Percentiles rank a stretch among this genome's conserved stretches.
These are phyloP conservation scores for Tiliacea aurago DNA, from an alignment of 2,888 invertebrate genomes.

Conservation along the genomic window DNA sequence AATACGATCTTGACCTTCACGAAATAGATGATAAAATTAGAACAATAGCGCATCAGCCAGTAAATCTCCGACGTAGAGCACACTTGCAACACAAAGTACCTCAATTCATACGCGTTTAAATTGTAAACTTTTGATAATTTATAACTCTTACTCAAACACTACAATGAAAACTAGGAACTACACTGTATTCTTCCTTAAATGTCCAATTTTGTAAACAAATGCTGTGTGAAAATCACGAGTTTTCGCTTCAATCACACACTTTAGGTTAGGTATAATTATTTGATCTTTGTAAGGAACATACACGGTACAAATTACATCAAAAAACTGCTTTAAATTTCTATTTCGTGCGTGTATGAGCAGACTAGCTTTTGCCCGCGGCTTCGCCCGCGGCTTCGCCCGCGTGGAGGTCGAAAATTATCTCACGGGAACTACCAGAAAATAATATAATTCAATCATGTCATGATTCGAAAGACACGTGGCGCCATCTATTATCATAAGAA, in stretches of 20 bases:
- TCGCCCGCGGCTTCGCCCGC: no score
- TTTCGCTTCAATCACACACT: not conserved
- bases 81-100: slow-evolving; percentile 9
- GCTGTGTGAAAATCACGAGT: not conserved
- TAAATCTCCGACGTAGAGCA: slow-evolving; percentile 12
- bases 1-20: slow-evolving; percentile 16
- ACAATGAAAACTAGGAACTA: slow-evolving; percentile 26
- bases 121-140: slow-evolving; percentile 50
- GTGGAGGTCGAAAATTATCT: no score
- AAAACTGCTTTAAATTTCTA: not conserved
- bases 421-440: no score
- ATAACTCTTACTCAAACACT: slow-evolving; percentile 25
- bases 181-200: not conserved
- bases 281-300: not conserved
- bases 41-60: slow-evolving; percentile 34
- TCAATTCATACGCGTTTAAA: slow-evolving; percentile 5
- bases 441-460: no score
- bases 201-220: not conserved
- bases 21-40: slow-evolving; percentile 26
- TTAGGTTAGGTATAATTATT: no score
- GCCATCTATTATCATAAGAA: no score
- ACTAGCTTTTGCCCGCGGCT: no score
- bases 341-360: no score
- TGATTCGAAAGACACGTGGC: no score
- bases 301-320: no score